phyloP scores from a whole-genome alignment of 1,140 invertebrate species.

The Drosophila persimilis region DNA sequence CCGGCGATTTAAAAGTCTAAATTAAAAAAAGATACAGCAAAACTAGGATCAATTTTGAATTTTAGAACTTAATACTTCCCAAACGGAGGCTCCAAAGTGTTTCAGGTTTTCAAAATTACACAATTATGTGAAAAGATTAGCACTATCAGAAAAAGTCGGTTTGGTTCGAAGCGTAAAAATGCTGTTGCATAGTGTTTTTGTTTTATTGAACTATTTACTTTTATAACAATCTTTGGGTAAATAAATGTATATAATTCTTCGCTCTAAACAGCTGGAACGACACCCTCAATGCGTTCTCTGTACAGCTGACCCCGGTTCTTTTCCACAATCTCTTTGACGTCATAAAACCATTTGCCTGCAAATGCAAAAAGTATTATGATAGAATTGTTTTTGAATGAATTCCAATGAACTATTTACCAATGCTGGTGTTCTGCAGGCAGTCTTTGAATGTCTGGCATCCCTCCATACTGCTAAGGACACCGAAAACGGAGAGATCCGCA shows the following conservation, averaged over 20 bases:
- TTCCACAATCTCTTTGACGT: slow-evolving; percentile 84
- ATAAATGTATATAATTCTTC: slow-evolving; percentile 11
- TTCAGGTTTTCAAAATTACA: too few species aligned
- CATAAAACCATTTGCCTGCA: slow-evolving; percentile 84
- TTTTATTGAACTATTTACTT: slow-evolving; percentile 40
- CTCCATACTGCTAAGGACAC: slow-evolving; percentile 96
- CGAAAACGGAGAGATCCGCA: slow-evolving; percentile 96
- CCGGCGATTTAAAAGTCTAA: too few species aligned
- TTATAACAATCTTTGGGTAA: slow-evolving; percentile 55
- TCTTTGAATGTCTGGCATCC: slow-evolving; percentile 97
- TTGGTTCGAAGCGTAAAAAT: too few species aligned
- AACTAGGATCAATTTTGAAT: too few species aligned
- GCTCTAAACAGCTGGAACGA: slow-evolving; percentile 28
- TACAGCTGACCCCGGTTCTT: slow-evolving; percentile 83
- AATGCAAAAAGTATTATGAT: neutral
- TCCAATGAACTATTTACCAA: slow-evolving; percentile 76
- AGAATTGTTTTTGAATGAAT: neutral
- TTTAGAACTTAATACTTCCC: too few species aligned
- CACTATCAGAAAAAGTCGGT: too few species aligned
- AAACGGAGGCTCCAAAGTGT: too few species aligned
- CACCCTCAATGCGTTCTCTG: slow-evolving; percentile 62
- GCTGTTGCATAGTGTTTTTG: neutral
- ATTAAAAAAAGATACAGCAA: too few species aligned
- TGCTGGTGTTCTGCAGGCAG: slow-evolving; percentile 88
- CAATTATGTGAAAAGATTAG: too few species aligned